Evolutionary conservation across 2,113 vertebrate genomes (phyloP), one percentile per base, ranked within the genome.

Genomic region (Anser cygnoides): DNA sequence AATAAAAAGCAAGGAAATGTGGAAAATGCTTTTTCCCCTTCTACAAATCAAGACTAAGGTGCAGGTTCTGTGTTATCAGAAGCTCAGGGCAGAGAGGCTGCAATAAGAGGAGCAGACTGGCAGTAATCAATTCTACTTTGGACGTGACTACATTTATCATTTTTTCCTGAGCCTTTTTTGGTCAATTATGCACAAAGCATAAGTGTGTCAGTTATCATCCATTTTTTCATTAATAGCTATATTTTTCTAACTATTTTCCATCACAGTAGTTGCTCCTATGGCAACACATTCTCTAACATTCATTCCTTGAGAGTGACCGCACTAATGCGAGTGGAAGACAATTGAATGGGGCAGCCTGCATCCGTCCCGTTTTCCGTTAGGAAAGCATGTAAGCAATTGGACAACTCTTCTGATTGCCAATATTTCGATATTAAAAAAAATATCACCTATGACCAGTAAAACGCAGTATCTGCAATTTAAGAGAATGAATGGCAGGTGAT

Each of bases 171-270:
- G 76, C 28, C 43, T 77, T 93, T 90, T 95, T 74, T 81, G 18
- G 59, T 84, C 86, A 84, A 50, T 71, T 88, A 88, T 72, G 70
- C 81, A 84, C 35, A 15, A 74, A 76, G 41, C 6, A 0, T 43
- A 59, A n/a, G 31, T 71, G 76, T 93, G 68, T 8, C 68, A 86
- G 68, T 81, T 84, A 77, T 73, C 44, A 90, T 43, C 37, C 89
- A 59, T 74, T 92, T 93, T 88, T 94, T 91, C 73, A 82, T 84
- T 90, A 89, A 74, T 55, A 91, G 80, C 41, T 81, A 33, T 74
- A 84, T 91, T 90, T 89, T 94, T 67, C 76, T 66, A 95, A 89
- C 57, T 88, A 22, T 88, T 92, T 94, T 86, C 83, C 80, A 93
- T 43, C 84, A 75, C 61, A 67, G 68, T 3, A 91, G 61, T 78